phyloP scores from a whole-genome alignment of 2,113 vertebrate species.

The Solenodon paradoxus region DNA sequence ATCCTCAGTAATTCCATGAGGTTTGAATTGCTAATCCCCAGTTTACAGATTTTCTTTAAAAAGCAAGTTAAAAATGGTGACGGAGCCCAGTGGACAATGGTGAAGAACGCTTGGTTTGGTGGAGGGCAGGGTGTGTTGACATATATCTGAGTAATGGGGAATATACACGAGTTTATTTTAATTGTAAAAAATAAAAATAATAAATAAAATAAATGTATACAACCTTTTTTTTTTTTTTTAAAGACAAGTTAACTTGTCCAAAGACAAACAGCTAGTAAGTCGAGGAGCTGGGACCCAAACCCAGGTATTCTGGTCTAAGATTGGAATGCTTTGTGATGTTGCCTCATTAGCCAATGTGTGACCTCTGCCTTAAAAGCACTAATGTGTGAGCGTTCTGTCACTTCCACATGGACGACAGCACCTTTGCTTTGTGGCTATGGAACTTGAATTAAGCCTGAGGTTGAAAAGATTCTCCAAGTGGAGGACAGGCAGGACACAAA shows the following conservation, averaged over 20 bases:
- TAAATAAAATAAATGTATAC: too few relatives aligned
- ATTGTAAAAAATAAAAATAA: too few relatives aligned
- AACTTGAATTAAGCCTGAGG: neutral
- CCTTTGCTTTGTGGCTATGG: slow-evolving; percentile 6
- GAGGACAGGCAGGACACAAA: neutral
- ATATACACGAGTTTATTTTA: too few relatives aligned
- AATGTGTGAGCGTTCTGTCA: neutral
- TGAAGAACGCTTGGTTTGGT: too few relatives aligned
- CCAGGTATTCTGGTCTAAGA: neutral
- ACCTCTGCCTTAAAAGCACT: neutral
- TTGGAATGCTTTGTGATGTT: neutral
- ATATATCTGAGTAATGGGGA: too few relatives aligned
- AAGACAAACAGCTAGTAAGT: neutral
- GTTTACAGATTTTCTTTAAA: neutral
- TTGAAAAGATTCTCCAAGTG: neutral
- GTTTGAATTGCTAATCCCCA: neutral
- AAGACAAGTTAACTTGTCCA: neutral
- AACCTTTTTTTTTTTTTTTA: too few relatives aligned
- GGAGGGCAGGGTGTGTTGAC: too few relatives aligned
- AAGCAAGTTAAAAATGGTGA: too few relatives aligned
- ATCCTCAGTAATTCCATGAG: neutral
- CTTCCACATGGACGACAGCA: neutral
- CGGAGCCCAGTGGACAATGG: too few relatives aligned
- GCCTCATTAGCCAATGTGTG: neutral
- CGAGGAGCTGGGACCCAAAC: neutral